These are phyloP conservation scores for Cataglyphis hispanica DNA, from an alignment of 1,140 invertebrate genomes.

Conservation along the genomic window DNA sequence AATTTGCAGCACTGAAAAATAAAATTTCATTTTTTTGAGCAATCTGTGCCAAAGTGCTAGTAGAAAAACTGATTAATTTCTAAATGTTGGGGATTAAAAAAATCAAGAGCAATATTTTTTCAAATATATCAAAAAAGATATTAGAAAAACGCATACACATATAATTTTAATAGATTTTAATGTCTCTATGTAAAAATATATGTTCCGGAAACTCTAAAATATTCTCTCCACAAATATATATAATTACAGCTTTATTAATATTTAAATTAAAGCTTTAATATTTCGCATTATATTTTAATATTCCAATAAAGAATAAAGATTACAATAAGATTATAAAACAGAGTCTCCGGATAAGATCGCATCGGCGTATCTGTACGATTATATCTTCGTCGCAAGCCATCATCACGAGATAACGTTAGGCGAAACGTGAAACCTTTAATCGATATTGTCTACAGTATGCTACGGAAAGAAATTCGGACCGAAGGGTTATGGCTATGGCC, in stretches of 20 bases:
- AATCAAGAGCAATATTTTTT: neutral
- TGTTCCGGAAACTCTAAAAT: neutral
- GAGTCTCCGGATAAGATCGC: neutral
- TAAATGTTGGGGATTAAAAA: neutral
- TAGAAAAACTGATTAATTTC: neutral
- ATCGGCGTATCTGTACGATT: conserved; percentile 20
- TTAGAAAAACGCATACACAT: neutral
- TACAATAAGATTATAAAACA: neutral
- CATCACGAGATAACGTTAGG: conserved; percentile 36
- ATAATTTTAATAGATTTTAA: neutral
- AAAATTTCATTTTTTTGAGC: neutral
- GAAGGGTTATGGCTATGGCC: conserved; percentile 97
- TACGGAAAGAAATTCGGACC: conserved; percentile 97
- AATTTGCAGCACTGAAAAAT: neutral
- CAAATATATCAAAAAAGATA: neutral
- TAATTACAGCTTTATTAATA: neutral
- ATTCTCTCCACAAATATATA: neutral
- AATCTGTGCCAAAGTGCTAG: neutral
- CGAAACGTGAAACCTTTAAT: conserved; percentile 80
- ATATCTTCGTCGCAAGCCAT: conserved; percentile 28
- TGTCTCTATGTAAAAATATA: neutral
- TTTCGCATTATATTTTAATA: neutral
- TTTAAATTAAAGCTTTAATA: neutral
- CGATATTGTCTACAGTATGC: conserved; percentile 91
- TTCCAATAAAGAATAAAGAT: neutral